Evolutionary conservation across 2,797 vertebrate genomes (phyloP).

Genomic region (Hippocampus kuda): DNA sequence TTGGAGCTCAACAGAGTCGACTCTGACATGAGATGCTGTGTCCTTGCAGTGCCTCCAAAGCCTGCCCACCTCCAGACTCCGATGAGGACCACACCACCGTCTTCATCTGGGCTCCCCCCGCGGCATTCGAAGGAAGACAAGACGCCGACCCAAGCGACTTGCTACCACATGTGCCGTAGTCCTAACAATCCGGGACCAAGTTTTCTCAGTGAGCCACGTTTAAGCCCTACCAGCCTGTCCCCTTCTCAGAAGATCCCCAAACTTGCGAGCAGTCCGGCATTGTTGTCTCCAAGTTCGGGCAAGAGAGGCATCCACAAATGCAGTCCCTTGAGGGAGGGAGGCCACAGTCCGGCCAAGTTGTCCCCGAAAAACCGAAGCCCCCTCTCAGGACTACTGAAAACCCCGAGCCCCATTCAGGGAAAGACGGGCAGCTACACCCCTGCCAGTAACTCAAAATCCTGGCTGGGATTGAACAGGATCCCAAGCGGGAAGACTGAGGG

Average conservation of each 20-base stretch:
- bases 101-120: conserved; percentile 1
- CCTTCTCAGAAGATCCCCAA: conserved; percentile 8
- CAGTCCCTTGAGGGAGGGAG: conserved; percentile 28
- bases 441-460: conserved; percentile 38
- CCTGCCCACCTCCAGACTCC: conserved; percentile 40
- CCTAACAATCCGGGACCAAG: conserved; percentile 14
- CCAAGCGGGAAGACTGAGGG: conserved; percentile 29
- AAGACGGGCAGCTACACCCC: conserved; percentile 31
- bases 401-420: conserved; percentile 43
- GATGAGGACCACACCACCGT: conserved; percentile 2
- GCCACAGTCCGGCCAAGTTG: conserved; percentile 31
- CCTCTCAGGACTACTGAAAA: conserved; percentile 23
- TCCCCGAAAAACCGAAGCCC: conserved; percentile 34
- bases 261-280: conserved; percentile 17
- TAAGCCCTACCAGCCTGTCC: conserved; percentile 20
- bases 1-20: neutral
- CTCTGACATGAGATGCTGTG: neutral
- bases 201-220: conserved; percentile 12
- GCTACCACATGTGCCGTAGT: conserved; percentile 16
- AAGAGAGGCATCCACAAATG: conserved; percentile 24
- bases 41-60: conserved; percentile 39
- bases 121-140: neutral
- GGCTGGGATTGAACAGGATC: conserved; percentile 37
- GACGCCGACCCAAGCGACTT: conserved; percentile 9
- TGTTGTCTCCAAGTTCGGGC: conserved; percentile 37